A percentile compares a stretch with the other conserved stretches of the same genome.
Conservation (phyloP, 35 echinoderm and acorn worm species). For the Ptychodera flava region DNA sequence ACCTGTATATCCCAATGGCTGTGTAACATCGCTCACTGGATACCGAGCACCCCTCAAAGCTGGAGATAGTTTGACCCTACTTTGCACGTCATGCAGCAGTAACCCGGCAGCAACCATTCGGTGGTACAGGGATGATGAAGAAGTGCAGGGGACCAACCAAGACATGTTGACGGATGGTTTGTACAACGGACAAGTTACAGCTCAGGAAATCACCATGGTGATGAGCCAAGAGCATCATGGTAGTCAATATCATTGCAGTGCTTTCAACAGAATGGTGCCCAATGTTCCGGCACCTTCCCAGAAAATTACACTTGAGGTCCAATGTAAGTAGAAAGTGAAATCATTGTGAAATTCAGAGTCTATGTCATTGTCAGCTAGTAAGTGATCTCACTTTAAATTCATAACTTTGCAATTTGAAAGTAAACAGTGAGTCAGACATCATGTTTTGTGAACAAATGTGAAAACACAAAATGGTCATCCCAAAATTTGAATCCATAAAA, state of each 20-base stretch:
- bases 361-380: too few relatives aligned
- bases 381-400: too few relatives aligned
- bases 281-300: not conserved
- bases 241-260: not conserved
- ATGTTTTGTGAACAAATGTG: too few relatives aligned
- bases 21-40: not conserved
- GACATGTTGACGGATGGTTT: not conserved
- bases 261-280: not conserved
- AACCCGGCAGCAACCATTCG: not conserved
- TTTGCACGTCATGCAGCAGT: not conserved
- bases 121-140: not conserved
- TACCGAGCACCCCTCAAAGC: not conserved
- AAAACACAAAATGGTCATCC: too few relatives aligned
- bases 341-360: too few relatives aligned
- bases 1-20: not conserved
- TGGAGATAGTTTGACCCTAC: not conserved
- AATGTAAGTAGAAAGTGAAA: conserved; percentile 2
- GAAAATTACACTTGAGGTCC: not conserved
- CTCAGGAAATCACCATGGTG: not conserved
- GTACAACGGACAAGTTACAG: not conserved
- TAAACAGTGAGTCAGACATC: too few relatives aligned
- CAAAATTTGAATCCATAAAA: too few relatives aligned
- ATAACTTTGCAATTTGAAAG: too few relatives aligned
- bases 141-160: not conserved
- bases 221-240: not conserved